A percentile compares a stretch with the other conserved stretches of the same genome.
These are phyloP conservation scores for Orthosia gracilis DNA, from an alignment of 2,888 invertebrate genomes.

Conservation along the genomic window DNA sequence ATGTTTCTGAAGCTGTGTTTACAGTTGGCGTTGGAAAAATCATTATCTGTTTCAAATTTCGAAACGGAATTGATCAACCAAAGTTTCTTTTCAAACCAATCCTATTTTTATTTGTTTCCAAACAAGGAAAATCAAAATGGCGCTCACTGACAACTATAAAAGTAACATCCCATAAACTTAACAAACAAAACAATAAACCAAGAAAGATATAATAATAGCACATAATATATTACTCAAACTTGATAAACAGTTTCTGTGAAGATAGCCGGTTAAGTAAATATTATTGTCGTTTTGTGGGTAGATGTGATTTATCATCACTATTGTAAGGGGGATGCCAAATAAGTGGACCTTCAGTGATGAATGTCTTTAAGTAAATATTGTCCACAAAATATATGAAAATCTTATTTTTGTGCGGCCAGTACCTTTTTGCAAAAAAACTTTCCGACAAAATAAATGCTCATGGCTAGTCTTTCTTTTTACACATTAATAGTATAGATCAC, in stretches of 20 bases:
- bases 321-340: slow-evolving; percentile 31
- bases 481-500: too few species aligned
- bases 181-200: slow-evolving; percentile 30
- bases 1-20: too few species aligned
- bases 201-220: slow-evolving; percentile 9
- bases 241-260: slow-evolving; percentile 41
- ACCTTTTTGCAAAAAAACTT: not conserved
- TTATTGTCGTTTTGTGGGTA: slow-evolving; percentile 63
- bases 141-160: slow-evolving; percentile 4
- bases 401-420: not conserved
- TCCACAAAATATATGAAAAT: slow-evolving; percentile 10
- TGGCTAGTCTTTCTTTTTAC: too few species aligned
- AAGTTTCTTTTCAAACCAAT: too few species aligned
- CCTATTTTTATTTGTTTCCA: too few species aligned
- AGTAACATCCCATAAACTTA: not conserved
- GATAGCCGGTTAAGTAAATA: slow-evolving; percentile 59
- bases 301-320: slow-evolving; percentile 51
- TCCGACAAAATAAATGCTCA: too few species aligned
- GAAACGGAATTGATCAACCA: too few species aligned
- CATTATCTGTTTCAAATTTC: too few species aligned
- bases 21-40: too few species aligned
- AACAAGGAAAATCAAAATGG: slow-evolving; percentile 1
- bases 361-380: slow-evolving; percentile 40
- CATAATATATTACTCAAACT: slow-evolving; percentile 24
- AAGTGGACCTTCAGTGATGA: slow-evolving; percentile 42